A percentile compares a stretch with the other conserved stretches of the same genome.
Evolutionary conservation across 2,113 vertebrate species (phyloP).

Genomic region (Ellobius talpinus): DNA sequence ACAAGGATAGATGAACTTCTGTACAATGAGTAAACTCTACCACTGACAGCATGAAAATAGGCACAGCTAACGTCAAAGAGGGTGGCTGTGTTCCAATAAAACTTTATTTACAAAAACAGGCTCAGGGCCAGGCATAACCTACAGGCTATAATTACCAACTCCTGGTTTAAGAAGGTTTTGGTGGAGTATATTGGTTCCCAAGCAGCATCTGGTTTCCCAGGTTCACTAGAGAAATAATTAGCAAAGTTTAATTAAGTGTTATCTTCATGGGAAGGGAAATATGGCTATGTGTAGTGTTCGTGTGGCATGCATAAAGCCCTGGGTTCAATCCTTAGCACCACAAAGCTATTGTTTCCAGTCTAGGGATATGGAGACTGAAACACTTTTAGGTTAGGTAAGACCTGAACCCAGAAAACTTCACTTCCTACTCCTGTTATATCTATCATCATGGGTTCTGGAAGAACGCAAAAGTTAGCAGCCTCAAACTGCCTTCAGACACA

Average conservation of each 20-base stretch:
- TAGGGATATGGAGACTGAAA: conserved; percentile 15
- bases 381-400: conserved; percentile 37
- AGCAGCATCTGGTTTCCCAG: conserved; percentile 21
- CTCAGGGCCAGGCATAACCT: conserved; percentile 14
- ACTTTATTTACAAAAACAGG: conserved; percentile 68
- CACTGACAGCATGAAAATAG: conserved; percentile 23
- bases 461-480: conserved; percentile 54
- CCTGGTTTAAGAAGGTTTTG: conserved; percentile 54
- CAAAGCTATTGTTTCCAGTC: conserved; percentile 40
- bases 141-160: background rate
- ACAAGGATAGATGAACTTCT: background rate
- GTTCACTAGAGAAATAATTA: conserved; percentile 40
- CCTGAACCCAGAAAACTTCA: conserved; percentile 28
- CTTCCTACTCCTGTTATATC: conserved; percentile 22
- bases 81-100: conserved; percentile 50
- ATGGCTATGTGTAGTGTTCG: background rate
- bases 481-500: conserved; percentile 16
- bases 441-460: conserved; percentile 37
- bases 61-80: background rate
- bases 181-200: background rate
- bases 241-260: conserved; percentile 59
- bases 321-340: background rate
- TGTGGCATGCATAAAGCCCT: background rate
- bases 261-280: background rate
- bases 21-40: conserved; percentile 2